These are phyloP conservation scores for Patiria miniata DNA, from an alignment of 35 echinoderm and acorn worm genomes.

Conservation along the genomic window DNA sequence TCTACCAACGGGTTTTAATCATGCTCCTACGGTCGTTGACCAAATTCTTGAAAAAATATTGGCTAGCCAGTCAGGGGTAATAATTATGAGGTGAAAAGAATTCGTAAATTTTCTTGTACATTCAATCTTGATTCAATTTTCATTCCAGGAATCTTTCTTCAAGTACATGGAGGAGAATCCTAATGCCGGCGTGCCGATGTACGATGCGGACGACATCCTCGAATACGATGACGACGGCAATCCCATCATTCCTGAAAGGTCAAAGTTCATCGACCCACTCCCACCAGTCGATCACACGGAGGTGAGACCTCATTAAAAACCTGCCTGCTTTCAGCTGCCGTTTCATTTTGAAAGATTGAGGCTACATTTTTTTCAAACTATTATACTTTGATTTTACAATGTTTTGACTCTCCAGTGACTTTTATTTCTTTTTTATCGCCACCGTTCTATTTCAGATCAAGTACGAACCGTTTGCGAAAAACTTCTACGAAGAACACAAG, in stretches of 20 bases:
- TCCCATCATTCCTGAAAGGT: slow-evolving; percentile 91
- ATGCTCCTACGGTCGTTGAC: no score
- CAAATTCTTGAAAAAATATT: background rate
- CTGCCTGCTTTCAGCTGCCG: no score
- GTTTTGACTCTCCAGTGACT: background rate
- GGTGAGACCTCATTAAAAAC: slow-evolving; percentile 23
- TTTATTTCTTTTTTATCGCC: background rate
- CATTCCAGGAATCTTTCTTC: slow-evolving; percentile 80
- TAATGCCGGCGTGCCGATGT: slow-evolving; percentile 68
- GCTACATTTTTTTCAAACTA: background rate
- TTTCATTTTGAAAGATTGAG: background rate
- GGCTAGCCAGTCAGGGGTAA: background rate
- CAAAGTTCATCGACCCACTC: slow-evolving; percentile 90
- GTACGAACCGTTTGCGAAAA: slow-evolving; percentile 83
- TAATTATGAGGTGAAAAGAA: background rate
- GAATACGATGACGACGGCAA: slow-evolving; percentile 99
- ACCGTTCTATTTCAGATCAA: slow-evolving; percentile 90
- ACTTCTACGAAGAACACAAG: slow-evolving; percentile 93
- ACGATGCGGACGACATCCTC: slow-evolving; percentile 82
- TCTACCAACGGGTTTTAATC: no score
- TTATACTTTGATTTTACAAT: background rate
- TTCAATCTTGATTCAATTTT: background rate
- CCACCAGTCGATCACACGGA: slow-evolving; percentile 88
- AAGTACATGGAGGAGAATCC: slow-evolving; percentile 99
- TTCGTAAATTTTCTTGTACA: no score